Evolutionary conservation across 2,113 vertebrate species (phyloP).

Genomic region (Macrotis lagotis): DNA sequence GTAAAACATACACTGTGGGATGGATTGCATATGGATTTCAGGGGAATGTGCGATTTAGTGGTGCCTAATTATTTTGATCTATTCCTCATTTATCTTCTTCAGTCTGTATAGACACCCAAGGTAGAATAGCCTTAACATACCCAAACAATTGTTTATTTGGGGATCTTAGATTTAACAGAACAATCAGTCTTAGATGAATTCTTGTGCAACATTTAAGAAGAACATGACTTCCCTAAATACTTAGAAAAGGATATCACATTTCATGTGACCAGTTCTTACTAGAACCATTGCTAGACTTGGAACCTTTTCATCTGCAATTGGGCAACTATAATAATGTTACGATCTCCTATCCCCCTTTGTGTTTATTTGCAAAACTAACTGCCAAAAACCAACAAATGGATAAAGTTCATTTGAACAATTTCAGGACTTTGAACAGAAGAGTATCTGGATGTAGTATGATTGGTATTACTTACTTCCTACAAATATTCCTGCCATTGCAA

Average conservation of each 20-base stretch:
- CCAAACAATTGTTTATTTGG: background rate
- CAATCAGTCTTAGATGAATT: background rate
- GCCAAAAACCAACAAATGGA: background rate
- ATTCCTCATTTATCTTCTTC: background rate
- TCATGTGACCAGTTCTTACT: background rate
- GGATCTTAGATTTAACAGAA: background rate
- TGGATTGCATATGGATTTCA: background rate
- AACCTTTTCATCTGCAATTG: background rate
- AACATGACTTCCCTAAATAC: background rate
- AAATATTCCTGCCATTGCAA: slow-evolving; percentile 80
- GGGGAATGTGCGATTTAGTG: background rate
- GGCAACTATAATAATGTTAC: background rate
- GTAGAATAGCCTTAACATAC: background rate
- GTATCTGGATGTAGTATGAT: accelerated
- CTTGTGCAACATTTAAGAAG: background rate
- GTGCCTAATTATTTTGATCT: background rate
- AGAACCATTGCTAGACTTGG: background rate
- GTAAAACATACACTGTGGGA: background rate
- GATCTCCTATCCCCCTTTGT: background rate
- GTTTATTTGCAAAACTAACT: background rate
- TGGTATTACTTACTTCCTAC: slow-evolving; percentile 85
- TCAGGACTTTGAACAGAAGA: background rate
- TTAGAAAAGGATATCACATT: slow-evolving; percentile 27
- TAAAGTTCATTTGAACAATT: background rate
- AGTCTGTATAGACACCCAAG: background rate